Percentiles rank a stretch among this genome's conserved stretches.
These are phyloP conservation scores for Beroe ovata DNA, from an alignment of 37 sponge, comb jelly and placozoan species.

Conservation along the genomic window DNA sequence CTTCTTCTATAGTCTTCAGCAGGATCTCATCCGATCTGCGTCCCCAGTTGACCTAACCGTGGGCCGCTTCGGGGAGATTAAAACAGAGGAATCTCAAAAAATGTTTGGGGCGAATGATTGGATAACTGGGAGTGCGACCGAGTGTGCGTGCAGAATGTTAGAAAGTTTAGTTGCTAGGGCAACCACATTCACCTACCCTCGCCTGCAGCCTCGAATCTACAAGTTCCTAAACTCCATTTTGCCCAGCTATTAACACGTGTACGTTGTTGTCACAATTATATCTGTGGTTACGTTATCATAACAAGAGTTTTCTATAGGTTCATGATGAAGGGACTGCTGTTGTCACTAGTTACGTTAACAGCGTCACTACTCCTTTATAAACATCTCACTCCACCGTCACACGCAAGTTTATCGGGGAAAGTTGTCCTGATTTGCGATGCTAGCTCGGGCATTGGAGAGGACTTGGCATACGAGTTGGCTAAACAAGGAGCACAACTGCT, in stretches of 20 bases:
- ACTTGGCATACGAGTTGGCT: slow-evolving; percentile 29
- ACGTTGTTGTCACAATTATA: neutral
- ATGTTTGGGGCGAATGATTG: neutral
- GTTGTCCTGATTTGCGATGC: slow-evolving; percentile 39
- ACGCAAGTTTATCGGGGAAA: neutral
- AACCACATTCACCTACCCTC: neutral
- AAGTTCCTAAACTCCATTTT: neutral
- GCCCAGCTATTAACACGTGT: neutral
- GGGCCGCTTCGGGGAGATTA: neutral
- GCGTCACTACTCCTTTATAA: neutral
- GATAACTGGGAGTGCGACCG: neutral
- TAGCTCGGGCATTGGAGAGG: slow-evolving; percentile 32
- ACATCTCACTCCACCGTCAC: neutral
- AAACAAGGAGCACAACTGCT: slow-evolving; percentile 8
- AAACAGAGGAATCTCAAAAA: neutral
- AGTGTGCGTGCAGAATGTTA: neutral
- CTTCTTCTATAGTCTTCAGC: slow-evolving; percentile 23
- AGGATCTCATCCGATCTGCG: neutral
- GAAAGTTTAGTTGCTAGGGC: neutral
- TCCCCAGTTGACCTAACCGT: slow-evolving; percentile 9
- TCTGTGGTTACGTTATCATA: too few relatives aligned
- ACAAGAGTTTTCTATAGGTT: too few relatives aligned
- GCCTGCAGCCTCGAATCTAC: neutral
- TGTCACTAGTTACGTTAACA: too few relatives aligned
- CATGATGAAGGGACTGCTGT: too few relatives aligned